These are phyloP conservation scores for Emydocephalus ijimae DNA, from an alignment of 2,113 vertebrate genomes.

Conservation along the genomic window DNA sequence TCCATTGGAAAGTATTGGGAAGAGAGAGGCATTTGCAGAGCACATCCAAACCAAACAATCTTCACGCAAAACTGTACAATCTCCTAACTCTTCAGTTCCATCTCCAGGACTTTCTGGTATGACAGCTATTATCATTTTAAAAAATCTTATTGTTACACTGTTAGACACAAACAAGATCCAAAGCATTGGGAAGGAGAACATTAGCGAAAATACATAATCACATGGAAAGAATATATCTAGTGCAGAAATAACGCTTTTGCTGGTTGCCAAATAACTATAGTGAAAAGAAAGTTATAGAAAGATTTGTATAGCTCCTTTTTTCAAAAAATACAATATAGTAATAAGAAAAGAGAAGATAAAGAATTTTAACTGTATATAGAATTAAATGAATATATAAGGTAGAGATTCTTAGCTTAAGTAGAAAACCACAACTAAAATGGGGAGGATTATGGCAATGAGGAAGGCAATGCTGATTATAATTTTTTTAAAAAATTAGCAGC, in stretches of 20 bases:
- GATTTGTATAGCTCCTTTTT: not conserved
- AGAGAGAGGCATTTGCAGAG: slow-evolving; percentile 63
- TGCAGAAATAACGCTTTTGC: not conserved
- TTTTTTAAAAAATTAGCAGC: not conserved
- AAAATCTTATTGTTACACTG: not conserved
- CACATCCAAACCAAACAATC: slow-evolving; percentile 67
- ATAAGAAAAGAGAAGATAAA: not conserved
- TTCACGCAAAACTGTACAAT: slow-evolving; percentile 74
- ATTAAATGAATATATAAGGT: not conserved
- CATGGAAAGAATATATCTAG: not conserved
- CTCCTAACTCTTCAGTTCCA: slow-evolving; percentile 78
- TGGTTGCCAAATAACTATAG: not conserved
- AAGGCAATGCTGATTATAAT: not conserved
- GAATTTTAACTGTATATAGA: not conserved
- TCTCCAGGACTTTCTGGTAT: slow-evolving; percentile 76
- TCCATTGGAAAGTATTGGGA: slow-evolving; percentile 68
- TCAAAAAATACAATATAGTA: not conserved
- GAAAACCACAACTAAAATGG: not conserved
- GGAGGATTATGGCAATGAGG: not conserved
- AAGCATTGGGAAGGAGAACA: not conserved
- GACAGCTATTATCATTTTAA: not conserved
- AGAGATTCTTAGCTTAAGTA: not conserved
- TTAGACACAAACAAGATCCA: not conserved
- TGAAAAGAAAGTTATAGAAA: not conserved
- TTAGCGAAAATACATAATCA: not conserved